Base-by-base conservation (phyloP, 2,888 invertebrate species). In the Megaustenia siamemsis region DNA sequence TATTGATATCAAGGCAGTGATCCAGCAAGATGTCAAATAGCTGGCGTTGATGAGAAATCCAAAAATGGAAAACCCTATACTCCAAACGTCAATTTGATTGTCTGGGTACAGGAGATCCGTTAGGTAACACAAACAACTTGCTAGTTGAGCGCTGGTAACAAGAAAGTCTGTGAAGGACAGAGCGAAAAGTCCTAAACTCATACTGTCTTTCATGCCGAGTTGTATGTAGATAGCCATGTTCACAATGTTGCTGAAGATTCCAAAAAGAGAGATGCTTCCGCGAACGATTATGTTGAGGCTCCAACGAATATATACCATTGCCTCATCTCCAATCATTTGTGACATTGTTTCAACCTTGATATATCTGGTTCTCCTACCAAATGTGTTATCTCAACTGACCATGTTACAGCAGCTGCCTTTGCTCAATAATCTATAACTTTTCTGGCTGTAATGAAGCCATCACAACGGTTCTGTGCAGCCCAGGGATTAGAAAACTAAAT, bases 131-230 rank as follows among this genome's bases (percentile, higher is more conserved):
- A 69, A 8, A 32, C 18, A 24, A 24, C 35, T 43, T 2, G 56
- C 71, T 24, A 83, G 32, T 32, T 28, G n/a, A 6, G 56, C 3
- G 3, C 2, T 10, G 5, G 78, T 78, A 10, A 78, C 78, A 18
- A 35, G 32, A 28, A 81, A 53, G 38, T 83, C 82, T 35, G 82
- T 76, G 35, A 83, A 76, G 32, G 82, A 83, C 35, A 83, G 49
- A 63, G 35, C 45, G 21, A 63, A 83, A 12, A 83, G 76, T 15
- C 76, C 82, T 18, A 83, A 35, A 68, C 76, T 76, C 82, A 83
- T 83, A 35, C 82, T 76, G 53, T 83, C 76, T 66, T 76, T 83
- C 5, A 83, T 32, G 1, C 82, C 82, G 10, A 83, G 21, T 18
- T 66, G 15, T 8, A n/a, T 10, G 49, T 66, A 83, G 32, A 83